A percentile compares a stretch with the other conserved stretches of the same genome.
Conservation (phyloP, 1,140 invertebrate genomes). For the Caerostris extrusa region DNA sequence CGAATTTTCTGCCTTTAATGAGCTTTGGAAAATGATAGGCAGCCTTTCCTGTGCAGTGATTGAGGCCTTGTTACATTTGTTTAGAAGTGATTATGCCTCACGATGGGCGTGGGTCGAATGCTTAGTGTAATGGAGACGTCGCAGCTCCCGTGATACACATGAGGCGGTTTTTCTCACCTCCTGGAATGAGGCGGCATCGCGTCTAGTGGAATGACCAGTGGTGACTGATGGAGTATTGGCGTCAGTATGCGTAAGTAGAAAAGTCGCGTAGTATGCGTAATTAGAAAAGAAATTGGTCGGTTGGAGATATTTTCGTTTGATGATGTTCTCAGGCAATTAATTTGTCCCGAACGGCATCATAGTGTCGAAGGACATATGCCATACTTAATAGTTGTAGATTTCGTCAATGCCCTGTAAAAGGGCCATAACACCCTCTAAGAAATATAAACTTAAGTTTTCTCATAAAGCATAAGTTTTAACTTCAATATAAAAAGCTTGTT, state of each 20-base stretch:
- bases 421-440: too few species aligned
- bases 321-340: too few species aligned
- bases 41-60: slow-evolving; percentile 5
- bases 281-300: too few species aligned
- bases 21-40: slow-evolving; percentile 64
- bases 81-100: slow-evolving; percentile 28
- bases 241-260: background rate
- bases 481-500: too few species aligned
- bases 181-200: background rate
- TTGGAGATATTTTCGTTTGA: too few species aligned
- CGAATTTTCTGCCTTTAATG: slow-evolving; percentile 60
- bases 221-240: background rate
- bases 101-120: slow-evolving; percentile 1
- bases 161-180: slow-evolving; percentile 15
- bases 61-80: slow-evolving; percentile 46
- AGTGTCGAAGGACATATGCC: too few species aligned
- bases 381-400: too few species aligned
- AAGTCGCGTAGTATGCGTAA: background rate
- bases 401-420: too few species aligned
- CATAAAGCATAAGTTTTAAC: too few species aligned
- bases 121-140: slow-evolving; percentile 42
- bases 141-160: slow-evolving; percentile 63
- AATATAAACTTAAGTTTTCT: too few species aligned
- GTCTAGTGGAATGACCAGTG: slow-evolving; percentile 19
- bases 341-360: too few species aligned